Evolutionary conservation across 2,113 vertebrate genomes (phyloP), one percentile per base, ranked within the genome.

Genomic region (Melanocharis versteri): DNA sequence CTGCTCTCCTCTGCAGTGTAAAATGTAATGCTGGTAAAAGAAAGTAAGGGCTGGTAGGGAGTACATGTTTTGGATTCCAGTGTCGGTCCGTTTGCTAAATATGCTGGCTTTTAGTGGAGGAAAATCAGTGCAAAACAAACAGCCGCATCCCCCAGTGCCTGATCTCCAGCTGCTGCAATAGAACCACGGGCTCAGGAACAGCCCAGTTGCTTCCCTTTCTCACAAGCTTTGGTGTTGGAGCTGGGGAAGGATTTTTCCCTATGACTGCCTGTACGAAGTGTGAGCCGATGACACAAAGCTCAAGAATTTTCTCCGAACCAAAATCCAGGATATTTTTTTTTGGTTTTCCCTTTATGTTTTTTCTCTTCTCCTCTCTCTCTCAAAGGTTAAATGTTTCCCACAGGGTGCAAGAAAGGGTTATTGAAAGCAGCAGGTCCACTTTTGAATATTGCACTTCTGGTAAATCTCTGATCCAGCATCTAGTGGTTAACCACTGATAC

Each of bases 401-500:
- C 93, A 87, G 93, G 77, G 95, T 93, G 83, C 73, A 94, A 97
- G 96, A 95, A 97, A 97, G 97, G 95, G 93, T 97, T 97, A 97
- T 96, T 97, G 97, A 97, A 97, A 98, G 95, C 96, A 97, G 94
- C 91, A 95, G 93, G 94, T 93, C 91, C 82, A 95, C 81, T 96
- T 97, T 94, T 96, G 95, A 96, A 96, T 97, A 97, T 96, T 96
- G 93, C 96, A 96, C 96, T 98, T 98, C 98, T 98, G 98, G 98
- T 98, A 98, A 98, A 96, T 98, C 97, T 97, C 96, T 97, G 98
- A 97, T 98, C 97, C 97, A 96, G 96, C 96, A 97, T 97, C 96
- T 96, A 96, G 97, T 92, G 98, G 98, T 98, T 98, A 98, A 98
- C 98, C 98, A 97, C 97, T 96, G 97, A 98, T 97, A 97, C 97